Evolutionary conservation across 2,888 invertebrate genomes (phyloP).

Genomic region (Melitaea athalia): DNA sequence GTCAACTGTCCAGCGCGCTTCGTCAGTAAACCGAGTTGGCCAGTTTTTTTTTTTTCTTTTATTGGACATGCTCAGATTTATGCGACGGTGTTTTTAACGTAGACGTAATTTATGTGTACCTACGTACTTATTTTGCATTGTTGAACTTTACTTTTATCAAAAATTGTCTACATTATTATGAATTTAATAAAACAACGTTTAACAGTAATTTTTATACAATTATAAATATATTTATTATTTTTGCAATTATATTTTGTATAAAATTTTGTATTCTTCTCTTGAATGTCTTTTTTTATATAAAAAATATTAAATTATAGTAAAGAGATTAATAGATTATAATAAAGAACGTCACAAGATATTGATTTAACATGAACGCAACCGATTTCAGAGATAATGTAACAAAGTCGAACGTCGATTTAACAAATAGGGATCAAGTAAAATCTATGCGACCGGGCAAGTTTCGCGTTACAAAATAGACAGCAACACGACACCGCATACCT

Average conservation of each 20-base stretch:
- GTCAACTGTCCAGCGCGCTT: constrained; percentile 43
- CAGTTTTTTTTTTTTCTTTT: constrained; percentile 32
- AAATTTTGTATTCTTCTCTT: background rate
- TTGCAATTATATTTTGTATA: background rate
- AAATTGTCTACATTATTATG: background rate
- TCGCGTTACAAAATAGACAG: constrained; percentile 38
- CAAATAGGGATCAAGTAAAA: constrained; percentile 29
- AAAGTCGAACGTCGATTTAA: constrained; percentile 17
- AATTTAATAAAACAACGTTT: no score
- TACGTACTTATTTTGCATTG: constrained; percentile 1
- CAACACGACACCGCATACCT: constrained; percentile 46
- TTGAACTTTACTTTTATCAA: background rate
- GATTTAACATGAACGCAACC: constrained; percentile 1
- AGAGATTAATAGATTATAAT: background rate
- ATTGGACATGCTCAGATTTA: constrained; percentile 35
- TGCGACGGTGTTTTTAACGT: constrained; percentile 27
- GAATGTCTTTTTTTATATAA: no score
- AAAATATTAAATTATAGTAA: background rate
- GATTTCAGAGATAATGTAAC: constrained; percentile 8
- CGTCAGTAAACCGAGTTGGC: constrained; percentile 37
- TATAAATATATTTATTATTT: background rate
- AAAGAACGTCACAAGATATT: background rate
- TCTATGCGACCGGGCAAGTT: constrained; percentile 26
- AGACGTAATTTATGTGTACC: constrained; percentile 21
- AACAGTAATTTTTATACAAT: no score